These are phyloP conservation scores for Oreochromis tanganicae DNA, from an alignment of 2,113 vertebrate species.

Conservation along the genomic window DNA sequence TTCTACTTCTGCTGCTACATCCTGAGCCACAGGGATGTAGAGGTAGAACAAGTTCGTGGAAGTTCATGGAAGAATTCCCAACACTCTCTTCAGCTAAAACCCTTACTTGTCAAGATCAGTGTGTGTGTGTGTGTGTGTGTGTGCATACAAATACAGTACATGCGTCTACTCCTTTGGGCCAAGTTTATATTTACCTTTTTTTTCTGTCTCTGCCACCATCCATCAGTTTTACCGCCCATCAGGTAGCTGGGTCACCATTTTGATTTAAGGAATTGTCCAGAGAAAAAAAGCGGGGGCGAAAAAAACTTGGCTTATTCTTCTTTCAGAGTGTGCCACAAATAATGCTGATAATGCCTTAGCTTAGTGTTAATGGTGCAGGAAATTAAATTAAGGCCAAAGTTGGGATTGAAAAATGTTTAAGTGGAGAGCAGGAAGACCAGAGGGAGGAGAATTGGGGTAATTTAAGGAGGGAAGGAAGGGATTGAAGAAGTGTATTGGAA, in stretches of 20 bases:
- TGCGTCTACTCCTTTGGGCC: background rate
- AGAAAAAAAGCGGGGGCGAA: background rate
- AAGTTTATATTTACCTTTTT: conserved; percentile 6
- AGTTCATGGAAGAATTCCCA: background rate
- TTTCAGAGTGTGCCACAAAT: conserved; percentile 31
- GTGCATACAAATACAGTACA: background rate
- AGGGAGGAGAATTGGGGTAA: background rate
- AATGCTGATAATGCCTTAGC: conserved; percentile 22
- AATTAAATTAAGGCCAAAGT: conserved; percentile 56
- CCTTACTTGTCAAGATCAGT: background rate
- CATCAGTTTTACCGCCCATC: conserved; percentile 2
- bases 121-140: background rate
- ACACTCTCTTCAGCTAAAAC: background rate
- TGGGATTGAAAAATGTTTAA: conserved; percentile 13
- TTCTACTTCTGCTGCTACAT: background rate
- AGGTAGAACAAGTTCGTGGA: background rate
- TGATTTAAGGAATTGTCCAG: conserved; percentile 24
- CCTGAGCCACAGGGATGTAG: background rate
- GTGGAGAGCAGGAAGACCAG: background rate
- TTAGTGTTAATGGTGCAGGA: conserved; percentile 57
- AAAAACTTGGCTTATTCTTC: background rate
- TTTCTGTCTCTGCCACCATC: conserved; percentile 12
- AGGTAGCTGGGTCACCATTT: background rate
- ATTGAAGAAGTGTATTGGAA: background rate
- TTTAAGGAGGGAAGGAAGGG: background rate